These are phyloP conservation scores for Microctenopoma stevenorrisi DNA, from an alignment of 2,797 vertebrate species.

Conservation along the genomic window DNA sequence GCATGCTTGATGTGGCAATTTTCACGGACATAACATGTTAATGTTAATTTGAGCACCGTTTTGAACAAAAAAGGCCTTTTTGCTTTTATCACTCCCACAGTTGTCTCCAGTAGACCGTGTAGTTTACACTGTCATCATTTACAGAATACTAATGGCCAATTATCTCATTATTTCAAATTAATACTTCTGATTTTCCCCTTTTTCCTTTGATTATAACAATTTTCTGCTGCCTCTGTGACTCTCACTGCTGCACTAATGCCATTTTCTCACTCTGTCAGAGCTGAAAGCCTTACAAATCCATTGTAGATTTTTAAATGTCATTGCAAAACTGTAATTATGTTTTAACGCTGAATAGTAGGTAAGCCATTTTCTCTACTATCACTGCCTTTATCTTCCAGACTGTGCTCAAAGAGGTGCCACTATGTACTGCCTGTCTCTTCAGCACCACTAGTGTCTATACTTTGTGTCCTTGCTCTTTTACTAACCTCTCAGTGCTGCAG, in stretches of 20 bases:
- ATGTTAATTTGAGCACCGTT: background rate
- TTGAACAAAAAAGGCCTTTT: background rate
- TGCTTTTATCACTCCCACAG: background rate
- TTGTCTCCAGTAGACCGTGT: background rate
- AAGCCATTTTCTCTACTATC: background rate
- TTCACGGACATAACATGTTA: background rate
- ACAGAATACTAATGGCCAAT: background rate
- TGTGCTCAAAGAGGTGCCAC: background rate
- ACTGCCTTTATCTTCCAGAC: constrained; percentile 5
- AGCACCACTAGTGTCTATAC: background rate
- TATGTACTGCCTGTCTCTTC: background rate
- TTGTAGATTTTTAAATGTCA: constrained; percentile 16
- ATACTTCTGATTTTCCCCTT: background rate
- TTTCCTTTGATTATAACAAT: background rate
- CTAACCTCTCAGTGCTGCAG: background rate
- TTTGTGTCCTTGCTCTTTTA: background rate
- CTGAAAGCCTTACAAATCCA: background rate
- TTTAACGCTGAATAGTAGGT: background rate
- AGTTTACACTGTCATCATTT: background rate
- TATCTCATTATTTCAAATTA: background rate
- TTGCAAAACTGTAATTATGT: constrained; percentile 12
- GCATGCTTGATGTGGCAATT: background rate
- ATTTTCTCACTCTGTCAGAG: background rate
- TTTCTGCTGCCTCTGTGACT: background rate
- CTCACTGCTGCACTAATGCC: constrained; percentile 4